Evolutionary conservation across 2,888 invertebrate species (phyloP).

Genomic region (Leptopilina syphax): DNA sequence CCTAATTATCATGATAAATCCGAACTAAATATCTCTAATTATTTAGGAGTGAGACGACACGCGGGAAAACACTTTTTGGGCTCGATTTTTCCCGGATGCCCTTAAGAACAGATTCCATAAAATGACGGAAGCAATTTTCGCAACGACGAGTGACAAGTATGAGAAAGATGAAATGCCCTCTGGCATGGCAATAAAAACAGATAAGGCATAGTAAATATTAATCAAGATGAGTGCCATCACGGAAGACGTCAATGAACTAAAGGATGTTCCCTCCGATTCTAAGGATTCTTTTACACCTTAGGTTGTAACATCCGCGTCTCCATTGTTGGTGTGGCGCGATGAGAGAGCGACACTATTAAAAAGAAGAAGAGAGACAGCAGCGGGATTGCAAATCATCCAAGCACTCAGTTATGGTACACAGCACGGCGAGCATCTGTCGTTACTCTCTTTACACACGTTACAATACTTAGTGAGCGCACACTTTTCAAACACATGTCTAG

Average conservation of each 20-base stretch:
- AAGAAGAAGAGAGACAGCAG: constrained; percentile 52
- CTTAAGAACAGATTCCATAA: no score
- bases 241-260: constrained; percentile 14
- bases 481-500: constrained; percentile 68
- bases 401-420: constrained; percentile 49
- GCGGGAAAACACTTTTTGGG: no score
- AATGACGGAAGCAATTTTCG: no score
- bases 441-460: constrained; percentile 65
- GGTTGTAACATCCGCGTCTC: constrained; percentile 4
- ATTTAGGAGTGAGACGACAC: no score
- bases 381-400: constrained; percentile 60
- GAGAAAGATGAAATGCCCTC: neutral
- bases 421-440: constrained; percentile 68
- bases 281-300: constrained; percentile 21
- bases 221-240: constrained; percentile 36
- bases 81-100: no score
- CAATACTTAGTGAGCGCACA: constrained; percentile 57
- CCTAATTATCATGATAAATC: no score
- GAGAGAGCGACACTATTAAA: constrained; percentile 47
- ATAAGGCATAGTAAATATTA: constrained; percentile 33
- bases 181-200: neutral
- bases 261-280: constrained; percentile 30
- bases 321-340: constrained; percentile 39
- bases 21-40: no score
- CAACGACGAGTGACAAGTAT: neutral